phyloP scores from a whole-genome alignment of 1,140 invertebrate species.

The Lineus longissimus region DNA sequence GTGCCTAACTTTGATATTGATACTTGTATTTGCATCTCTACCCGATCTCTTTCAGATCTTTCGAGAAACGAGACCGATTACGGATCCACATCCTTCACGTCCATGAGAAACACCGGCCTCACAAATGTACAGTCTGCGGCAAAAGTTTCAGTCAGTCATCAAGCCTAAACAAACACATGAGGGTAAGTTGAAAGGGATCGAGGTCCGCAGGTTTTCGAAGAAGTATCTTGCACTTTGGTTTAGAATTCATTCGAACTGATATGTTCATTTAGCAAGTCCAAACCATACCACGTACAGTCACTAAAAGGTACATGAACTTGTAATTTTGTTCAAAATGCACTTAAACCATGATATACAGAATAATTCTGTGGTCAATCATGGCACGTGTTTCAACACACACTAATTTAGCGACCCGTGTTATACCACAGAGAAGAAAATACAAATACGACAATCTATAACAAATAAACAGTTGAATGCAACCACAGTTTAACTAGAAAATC shows the following conservation, averaged over 20 bases:
- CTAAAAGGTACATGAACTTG: no score
- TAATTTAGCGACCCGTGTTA: no score
- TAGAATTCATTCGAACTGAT: neutral
- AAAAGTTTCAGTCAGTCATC: conserved; percentile 60
- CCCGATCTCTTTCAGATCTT: conserved; percentile 50
- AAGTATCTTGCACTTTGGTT: neutral
- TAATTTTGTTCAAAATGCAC: no score
- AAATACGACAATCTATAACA: no score
- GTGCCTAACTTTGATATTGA: neutral
- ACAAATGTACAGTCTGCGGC: conserved; percentile 57
- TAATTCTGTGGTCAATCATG: no score
- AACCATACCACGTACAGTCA: neutral
- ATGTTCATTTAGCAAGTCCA: neutral
- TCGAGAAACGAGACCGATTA: conserved; percentile 59
- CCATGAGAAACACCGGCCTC: conserved; percentile 60
- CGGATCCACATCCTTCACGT: conserved; percentile 60
- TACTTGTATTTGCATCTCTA: no score
- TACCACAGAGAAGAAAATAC: no score
- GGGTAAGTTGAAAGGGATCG: conserved; percentile 33
- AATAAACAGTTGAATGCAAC: no score
- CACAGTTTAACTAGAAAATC: no score
- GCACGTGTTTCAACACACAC: no score
- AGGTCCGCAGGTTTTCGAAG: neutral
- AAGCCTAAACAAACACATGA: conserved; percentile 57
- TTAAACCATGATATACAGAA: no score